These are phyloP conservation scores for Charaxes varanes DNA, from an alignment of 1,140 invertebrate species.

Conservation along the genomic window DNA sequence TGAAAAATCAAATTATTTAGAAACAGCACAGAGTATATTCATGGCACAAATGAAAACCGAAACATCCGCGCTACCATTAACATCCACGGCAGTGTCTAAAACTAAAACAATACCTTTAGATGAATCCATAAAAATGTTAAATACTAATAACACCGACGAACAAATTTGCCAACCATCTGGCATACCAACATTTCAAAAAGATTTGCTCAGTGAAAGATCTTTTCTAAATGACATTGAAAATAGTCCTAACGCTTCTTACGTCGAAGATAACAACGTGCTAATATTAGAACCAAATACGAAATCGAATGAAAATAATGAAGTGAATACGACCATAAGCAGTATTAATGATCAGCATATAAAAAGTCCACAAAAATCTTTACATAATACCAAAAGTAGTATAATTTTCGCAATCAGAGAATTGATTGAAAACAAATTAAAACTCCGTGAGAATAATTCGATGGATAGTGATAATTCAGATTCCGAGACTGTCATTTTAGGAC, in stretches of 20 bases:
- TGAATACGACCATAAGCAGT: too few species aligned
- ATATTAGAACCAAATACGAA: too few species aligned
- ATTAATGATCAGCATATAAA: neutral
- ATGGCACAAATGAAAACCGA: slow-evolving; percentile 28
- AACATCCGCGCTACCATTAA: slow-evolving; percentile 7
- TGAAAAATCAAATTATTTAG: slow-evolving; percentile 23
- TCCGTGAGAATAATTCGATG: slow-evolving; percentile 18
- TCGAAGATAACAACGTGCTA: too few species aligned
- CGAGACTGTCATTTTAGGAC: slow-evolving; percentile 26
- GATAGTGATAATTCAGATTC: slow-evolving; percentile 23
- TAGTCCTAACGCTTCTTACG: too few species aligned
- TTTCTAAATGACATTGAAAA: neutral
- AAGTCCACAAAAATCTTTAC: slow-evolving; percentile 9
- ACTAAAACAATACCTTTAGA: slow-evolving; percentile 18
- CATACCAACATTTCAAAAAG: neutral
- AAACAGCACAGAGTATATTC: slow-evolving; percentile 34
- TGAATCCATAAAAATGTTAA: slow-evolving; percentile 7
- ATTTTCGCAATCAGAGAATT: slow-evolving; percentile 32
- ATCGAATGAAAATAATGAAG: neutral
- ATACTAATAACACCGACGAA: neutral
- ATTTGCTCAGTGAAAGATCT: too few species aligned
- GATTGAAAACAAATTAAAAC: slow-evolving; percentile 38
- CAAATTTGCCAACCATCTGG: neutral
- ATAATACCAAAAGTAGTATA: slow-evolving; percentile 19
- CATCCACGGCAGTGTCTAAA: slow-evolving; percentile 9